Base-by-base conservation (phyloP, 2,797 vertebrate species). In the Oryzias sinensis region DNA sequence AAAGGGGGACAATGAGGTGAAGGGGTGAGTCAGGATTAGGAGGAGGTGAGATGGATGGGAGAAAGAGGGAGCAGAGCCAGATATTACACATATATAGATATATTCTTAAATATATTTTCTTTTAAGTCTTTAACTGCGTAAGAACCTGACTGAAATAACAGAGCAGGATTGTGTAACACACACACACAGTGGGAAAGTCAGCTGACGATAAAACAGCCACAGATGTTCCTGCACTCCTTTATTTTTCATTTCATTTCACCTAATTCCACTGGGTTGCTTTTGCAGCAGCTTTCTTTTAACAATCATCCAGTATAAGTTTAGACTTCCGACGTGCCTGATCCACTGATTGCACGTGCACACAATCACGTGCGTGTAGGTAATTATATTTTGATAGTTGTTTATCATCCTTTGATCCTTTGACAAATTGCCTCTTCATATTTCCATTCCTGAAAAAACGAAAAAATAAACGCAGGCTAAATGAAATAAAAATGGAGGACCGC, bases 1-100 rank as follows among this genome's bases (percentile, higher is more conserved):
- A 15, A 74, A 71, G 76, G 76, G 83, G 68, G 80, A 84, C 76
- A 86, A 89, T 82, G 89, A 87, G 83, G 81, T 65, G 59, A 43
- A n/a, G 20, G 16, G n/a, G 14, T 15, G 25, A 60, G 62, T 14
- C 22, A 7, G 56, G 65, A 61, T 61, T 58, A 65, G 68, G 37
- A 53, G 14, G 51, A 55, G 52, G 29, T 51, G 59, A 72, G 44
- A 27, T 24, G 18, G 50, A 25, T 2, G 9, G 25, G 29, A 22
- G 43, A 42, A 56, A 8, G 6, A 33, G 41, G 22, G 2, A 4
- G 22, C 2, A 4, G 9, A 37, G 14, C 16, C 27, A 6, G 37
- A 42, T 2, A 15, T 53, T 0, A 8, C 42, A 58, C 14, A 22
- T 3, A 22, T 22, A 22, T 1, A 22, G 2, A 3, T 22, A 22